Base-by-base conservation (phyloP, 2,888 invertebrate species). In the Apamea sordens region DNA sequence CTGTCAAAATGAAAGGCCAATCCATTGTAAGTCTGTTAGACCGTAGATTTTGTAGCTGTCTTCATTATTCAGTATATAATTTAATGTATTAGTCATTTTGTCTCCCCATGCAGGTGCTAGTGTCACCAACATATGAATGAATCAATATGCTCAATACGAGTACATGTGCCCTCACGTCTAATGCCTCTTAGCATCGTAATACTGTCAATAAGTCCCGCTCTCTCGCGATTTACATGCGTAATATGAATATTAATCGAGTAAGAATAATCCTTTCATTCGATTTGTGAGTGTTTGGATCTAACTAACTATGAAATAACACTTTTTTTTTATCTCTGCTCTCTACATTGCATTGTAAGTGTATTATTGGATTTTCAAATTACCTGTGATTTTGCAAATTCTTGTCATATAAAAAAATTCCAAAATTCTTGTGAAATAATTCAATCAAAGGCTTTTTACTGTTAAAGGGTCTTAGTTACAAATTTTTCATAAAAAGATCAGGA, bases 191-290 rank as follows among this genome's bases (percentile, higher is more conserved):
- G 41, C 77, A 70, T 76, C 74, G 85, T 89, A 85, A 85, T 76
- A 75, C 87, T 87, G 89, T 81, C 89, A 89, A 85, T 88, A 89
- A 80, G 85, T 78, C 77, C 44, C 69, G 47, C 56, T 86, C 89
- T 74, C 87, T 3, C 11, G 72, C 79, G 79, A 88, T 83, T 87
- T 83, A 82, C 87, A 85, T 68, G 80, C 83, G 80, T 87, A 87
- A 77, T 83, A 87, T 88, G 85, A 87, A 88, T 88, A 88, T 83
- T 89, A 89, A 88, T 73, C 56, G 63, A 36, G 50, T 68, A 32
- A 61, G 67, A 79, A 64, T 71, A 77, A 67, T 89, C 74, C 50
- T 74, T 83, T 70, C 72, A 59, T 86, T 59, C 69, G 24, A 68
- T 63, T 65, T 73, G 65, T 69, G 36, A 68, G n/a, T 53, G 53